Evolutionary conservation across 2,888 invertebrate species (phyloP), one percentile per base, ranked within the genome.

Genomic region (Chesias legatella): DNA sequence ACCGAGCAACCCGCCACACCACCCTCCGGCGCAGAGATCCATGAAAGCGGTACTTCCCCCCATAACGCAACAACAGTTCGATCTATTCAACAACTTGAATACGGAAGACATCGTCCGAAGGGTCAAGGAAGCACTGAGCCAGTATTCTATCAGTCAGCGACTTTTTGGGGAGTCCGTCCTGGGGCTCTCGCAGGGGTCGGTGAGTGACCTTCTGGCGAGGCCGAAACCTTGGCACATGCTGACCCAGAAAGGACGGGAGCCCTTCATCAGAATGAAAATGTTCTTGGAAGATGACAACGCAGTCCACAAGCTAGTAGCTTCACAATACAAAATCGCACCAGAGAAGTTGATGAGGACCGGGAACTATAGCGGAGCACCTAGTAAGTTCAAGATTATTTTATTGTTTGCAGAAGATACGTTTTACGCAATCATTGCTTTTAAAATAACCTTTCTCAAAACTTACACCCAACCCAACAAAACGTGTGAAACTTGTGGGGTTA

Each of bases 211-310:
- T 26, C 89, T 99, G 51, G 99, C 99, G 11, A 88, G 99, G 34
- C 99, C 99, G 22, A 99, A 99, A 76, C 98, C 98, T 0, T 99
- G 99, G 99, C 97, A 98, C 73, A 98, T 98, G 98, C 90, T 99
- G 33, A 99, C 99, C 7, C 97, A 96, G 71, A 98, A 98, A 78
- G 98, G 98, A 1, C 91, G 98, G 13, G 98, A 98, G 71, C 98
- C 98, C 0, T 98, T 98, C 84, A 98, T 98, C 51, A 90, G 98
- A 46, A 98, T 98, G 98, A 97, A 98, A 79, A 96, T 98, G 94
- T 98, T 98, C 83, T 89, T 98, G 56, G 97, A 97, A 80, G 98
- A 98, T 67, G 97, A 97, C 57, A 96, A 97, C 67, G 97, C 97
- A 7, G 97, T 98, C 1, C 97, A 97, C 79, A 97, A 97, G 72